A percentile compares a stretch with the other conserved stretches of the same genome.
These are phyloP conservation scores for Zootoca vivipara DNA, from an alignment of 2,113 vertebrate genomes.

Conservation along the genomic window DNA sequence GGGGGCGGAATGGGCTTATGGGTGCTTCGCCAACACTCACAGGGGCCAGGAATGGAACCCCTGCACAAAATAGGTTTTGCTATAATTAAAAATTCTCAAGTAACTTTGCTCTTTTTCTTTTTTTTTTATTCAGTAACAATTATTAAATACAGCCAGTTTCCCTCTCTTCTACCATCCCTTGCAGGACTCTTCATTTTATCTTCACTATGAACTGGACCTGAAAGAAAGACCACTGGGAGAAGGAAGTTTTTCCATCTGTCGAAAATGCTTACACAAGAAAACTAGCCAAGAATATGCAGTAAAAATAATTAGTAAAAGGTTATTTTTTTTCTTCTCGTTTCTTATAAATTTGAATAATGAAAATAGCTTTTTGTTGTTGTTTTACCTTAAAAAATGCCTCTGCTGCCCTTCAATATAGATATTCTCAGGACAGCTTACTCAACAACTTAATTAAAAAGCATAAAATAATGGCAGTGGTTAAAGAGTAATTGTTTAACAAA, in stretches of 20 bases:
- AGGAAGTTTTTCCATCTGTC: constrained; percentile 98
- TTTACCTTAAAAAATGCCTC: background rate
- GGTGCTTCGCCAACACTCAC: too few relatives aligned
- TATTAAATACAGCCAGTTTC: constrained; percentile 66
- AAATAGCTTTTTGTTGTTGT: background rate
- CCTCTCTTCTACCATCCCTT: constrained; percentile 45
- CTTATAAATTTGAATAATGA: constrained; percentile 46
- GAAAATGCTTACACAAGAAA: constrained; percentile 94
- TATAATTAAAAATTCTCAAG: constrained; percentile 49
- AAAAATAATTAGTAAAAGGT: constrained; percentile 99
- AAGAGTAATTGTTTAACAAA: background rate
- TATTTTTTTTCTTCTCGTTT: constrained; percentile 62
- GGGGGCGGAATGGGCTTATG: too few relatives aligned
- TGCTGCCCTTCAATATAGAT: background rate
- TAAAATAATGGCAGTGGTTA: background rate
- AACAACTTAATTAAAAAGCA: background rate
- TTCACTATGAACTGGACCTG: constrained; percentile 93
- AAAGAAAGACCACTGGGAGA: constrained; percentile 92
- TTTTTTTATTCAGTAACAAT: constrained; percentile 55
- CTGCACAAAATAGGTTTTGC: constrained; percentile 15
- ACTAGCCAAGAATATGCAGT: constrained; percentile 92
- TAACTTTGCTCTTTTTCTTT: constrained; percentile 54
- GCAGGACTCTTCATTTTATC: constrained; percentile 97
- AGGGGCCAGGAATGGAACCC: too few relatives aligned
- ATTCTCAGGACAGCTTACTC: background rate